Percentiles rank a stretch among this genome's conserved stretches.
phyloP scores from a whole-genome alignment of 2,797 vertebrate genomes.

The Mycteria americana region DNA sequence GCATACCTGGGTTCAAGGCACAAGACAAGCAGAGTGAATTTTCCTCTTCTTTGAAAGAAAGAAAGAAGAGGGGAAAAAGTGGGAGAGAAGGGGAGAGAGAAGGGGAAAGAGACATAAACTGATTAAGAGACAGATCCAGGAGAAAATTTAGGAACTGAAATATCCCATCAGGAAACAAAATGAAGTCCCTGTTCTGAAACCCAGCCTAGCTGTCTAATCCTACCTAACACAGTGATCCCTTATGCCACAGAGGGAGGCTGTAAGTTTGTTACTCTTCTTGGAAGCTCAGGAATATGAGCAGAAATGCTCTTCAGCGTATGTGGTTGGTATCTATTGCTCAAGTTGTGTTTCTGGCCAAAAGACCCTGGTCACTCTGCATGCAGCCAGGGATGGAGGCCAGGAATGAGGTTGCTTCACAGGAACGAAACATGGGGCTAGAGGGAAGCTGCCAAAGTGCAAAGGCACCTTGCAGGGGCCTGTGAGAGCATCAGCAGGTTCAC shows the following conservation, averaged over 20 bases:
- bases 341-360: background rate
- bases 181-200: background rate
- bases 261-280: background rate
- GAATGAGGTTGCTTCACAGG: background rate
- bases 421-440: background rate
- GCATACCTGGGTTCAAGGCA: background rate
- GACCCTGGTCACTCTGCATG: background rate
- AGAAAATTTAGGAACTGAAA: background rate
- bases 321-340: background rate
- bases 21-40: background rate
- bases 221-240: background rate
- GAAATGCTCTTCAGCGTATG: background rate
- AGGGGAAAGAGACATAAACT: background rate
- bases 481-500: background rate
- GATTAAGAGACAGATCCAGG: background rate
- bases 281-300: background rate
- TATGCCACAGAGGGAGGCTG: background rate
- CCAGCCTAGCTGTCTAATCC: background rate
- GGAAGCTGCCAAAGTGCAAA: background rate
- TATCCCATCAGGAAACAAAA: background rate
- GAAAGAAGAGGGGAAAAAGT: background rate
- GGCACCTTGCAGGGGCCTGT: background rate
- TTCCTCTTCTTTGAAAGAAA: background rate
- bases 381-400: background rate
- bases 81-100: rapidly evolving